A percentile compares a stretch with the other conserved stretches of the same genome.
Conservation (phyloP, 2,797 vertebrate genomes). For the Darevskia mixta region DNA sequence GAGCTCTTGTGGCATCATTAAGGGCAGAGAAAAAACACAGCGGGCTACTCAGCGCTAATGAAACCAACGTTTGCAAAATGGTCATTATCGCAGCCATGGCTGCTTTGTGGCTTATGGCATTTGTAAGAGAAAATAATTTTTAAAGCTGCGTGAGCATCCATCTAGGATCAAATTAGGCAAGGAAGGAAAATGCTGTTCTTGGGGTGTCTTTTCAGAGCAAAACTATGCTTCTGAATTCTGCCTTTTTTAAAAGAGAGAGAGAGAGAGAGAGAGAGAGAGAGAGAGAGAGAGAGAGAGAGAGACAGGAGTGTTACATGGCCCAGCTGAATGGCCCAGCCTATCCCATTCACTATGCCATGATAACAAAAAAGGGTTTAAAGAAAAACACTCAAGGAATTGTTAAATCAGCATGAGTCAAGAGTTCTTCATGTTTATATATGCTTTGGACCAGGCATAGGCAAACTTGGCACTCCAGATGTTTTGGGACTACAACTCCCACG, state of each 20-base stretch:
- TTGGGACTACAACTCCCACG: no score
- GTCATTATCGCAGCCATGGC: conserved; percentile 17
- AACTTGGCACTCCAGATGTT: no score
- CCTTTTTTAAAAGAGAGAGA: conserved; percentile 23
- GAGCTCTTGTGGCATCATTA: conserved; percentile 45
- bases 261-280: no score
- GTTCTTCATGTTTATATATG: background rate
- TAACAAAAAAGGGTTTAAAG: background rate
- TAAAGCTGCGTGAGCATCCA: conserved; percentile 32
- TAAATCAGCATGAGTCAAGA: background rate
- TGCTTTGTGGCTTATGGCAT: conserved; percentile 12
- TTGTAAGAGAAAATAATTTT: conserved; percentile 38
- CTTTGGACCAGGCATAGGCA: background rate
- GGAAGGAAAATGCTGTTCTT: conserved; percentile 31
- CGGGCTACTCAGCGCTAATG: conserved; percentile 15
- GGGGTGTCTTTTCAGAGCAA: conserved; percentile 27
- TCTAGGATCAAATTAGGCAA: conserved; percentile 31
- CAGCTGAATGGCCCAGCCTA: no score
- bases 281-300: no score
- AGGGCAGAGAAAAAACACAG: conserved; percentile 41
- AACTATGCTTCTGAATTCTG: conserved; percentile 13
- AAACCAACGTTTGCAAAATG: conserved; percentile 33
- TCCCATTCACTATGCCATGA: conserved; percentile 25
- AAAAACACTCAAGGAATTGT: background rate
- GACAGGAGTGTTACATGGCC: background rate